Base-by-base conservation (phyloP, 1,140 invertebrate species). In the Wiebesia pumilae region DNA sequence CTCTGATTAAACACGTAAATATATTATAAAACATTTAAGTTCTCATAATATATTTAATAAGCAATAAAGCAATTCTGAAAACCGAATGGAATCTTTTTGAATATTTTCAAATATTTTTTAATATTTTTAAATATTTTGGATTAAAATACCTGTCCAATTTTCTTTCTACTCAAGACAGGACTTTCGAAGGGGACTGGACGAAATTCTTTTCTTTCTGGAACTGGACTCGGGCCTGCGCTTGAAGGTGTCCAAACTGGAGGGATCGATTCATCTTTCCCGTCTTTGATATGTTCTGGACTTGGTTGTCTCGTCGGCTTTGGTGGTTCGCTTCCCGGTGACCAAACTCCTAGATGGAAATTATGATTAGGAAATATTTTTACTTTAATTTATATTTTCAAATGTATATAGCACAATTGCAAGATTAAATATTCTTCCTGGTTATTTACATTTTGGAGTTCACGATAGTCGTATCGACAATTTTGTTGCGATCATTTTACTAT, bases 131-230 rank as follows among this genome's bases (percentile, higher is more conserved):
- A 54, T 54, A 54, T 16, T 54, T 2, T 16, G 10, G 65, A 33
- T 30, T 16, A 71, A 71, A 69, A 4, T 79, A 87, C 86, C 86
- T 83, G 86, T 47, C 33, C 43, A 69, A 54, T 90, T 43, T 91
- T 93, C 86, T 94, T 95, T 54, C 96, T 93, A 40, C 94, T 93
- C 90, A 96, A 92, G 89, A 96, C 93, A 87, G 96, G 95, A 89
- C 96, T 95, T 88, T 97, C 96, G 91, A 97, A 97, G 88, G 95
- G 95, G 51, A 97, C 96, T 2, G 97, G 96, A 86, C 96, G 94
- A 92, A 97, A 97, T 95, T 96, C 94, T 94, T 96, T 95, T 89
- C 95, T 91, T 89, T 96, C 95, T 85, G 93, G 91, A 35, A 93
- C 92, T 3, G 96, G 96, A 90, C 95, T 96, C 3, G 96, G 93